Evolutionary conservation across 2,797 vertebrate species (phyloP).

Genomic region (Tapera naevia): DNA sequence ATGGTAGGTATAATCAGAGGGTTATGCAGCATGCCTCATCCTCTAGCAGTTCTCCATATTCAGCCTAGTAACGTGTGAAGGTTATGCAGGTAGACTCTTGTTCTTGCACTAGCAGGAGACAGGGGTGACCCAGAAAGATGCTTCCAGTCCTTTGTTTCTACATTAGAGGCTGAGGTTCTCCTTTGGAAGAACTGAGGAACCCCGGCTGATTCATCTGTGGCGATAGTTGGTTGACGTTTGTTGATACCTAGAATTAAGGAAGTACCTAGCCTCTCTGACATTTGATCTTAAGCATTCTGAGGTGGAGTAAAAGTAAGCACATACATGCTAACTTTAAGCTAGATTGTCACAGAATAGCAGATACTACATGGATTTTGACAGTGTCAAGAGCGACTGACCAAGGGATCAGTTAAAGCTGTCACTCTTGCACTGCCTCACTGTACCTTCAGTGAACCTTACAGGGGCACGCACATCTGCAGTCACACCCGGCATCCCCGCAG

Average conservation of each 20-base stretch:
- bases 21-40: not conserved
- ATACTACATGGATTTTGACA: not conserved
- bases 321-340: accelerated
- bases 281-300: not conserved
- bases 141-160: not conserved
- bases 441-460: not conserved
- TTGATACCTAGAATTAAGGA: not conserved
- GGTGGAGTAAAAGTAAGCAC: not conserved
- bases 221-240: not conserved
- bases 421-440: not conserved
- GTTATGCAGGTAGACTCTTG: not conserved
- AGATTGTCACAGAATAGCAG: not conserved
- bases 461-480: not conserved
- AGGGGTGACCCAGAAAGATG: not conserved
- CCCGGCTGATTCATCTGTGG: not conserved
- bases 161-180: not conserved
- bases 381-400: too few species aligned
- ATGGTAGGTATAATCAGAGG: not conserved
- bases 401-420: not conserved
- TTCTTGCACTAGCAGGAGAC: not conserved
- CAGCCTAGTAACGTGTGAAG: not conserved
- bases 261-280: not conserved
- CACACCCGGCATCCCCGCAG: too few species aligned
- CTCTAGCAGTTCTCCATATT: not conserved
- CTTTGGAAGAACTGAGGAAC: not conserved